A percentile compares a stretch with the other conserved stretches of the same genome.
Evolutionary conservation across 1,140 invertebrate species (phyloP).

Genomic region (Olivierus martensii): DNA sequence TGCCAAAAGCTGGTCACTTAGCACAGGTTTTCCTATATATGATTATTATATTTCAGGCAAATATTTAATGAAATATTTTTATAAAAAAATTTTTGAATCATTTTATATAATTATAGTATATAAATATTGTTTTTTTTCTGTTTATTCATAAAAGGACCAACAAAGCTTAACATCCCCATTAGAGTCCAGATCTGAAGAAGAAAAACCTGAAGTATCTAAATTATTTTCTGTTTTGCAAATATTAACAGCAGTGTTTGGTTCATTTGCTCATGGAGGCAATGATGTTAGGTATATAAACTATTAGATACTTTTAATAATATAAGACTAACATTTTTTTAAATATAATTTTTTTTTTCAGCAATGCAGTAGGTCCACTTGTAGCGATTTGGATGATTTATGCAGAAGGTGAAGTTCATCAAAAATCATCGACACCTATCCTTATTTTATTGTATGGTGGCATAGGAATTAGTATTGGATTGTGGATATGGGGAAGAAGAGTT

Average conservation of each 20-base stretch:
- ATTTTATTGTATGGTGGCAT: constrained; percentile 87
- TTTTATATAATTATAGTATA: no score
- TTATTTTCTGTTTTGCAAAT: constrained; percentile 93
- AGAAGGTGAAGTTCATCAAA: constrained; percentile 41
- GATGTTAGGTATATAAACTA: constrained; percentile 53
- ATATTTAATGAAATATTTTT: no score
- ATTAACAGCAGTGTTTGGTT: constrained; percentile 90
- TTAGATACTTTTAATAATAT: no score
- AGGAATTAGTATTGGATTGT: constrained; percentile 89
- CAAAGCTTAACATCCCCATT: no score
- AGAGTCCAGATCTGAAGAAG: constrained; percentile 22
- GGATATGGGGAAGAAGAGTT: constrained; percentile 88
- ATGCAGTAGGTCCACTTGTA: constrained; percentile 96
- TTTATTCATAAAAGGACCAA: no score
- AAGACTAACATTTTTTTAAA: no score
- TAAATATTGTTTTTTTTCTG: no score
- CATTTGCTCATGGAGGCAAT: constrained; percentile 97
- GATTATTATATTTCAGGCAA: no score
- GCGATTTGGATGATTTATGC: constrained; percentile 72
- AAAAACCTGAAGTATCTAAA: constrained; percentile 46
- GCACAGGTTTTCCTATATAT: no score
- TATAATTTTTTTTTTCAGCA: constrained; percentile 34
- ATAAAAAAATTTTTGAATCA: no score
- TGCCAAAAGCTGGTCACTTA: no score
- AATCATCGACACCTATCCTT: constrained; percentile 73